Evolutionary conservation across 2,113 vertebrate species (phyloP).

Genomic region (Petrocephalus zakoni): DNA sequence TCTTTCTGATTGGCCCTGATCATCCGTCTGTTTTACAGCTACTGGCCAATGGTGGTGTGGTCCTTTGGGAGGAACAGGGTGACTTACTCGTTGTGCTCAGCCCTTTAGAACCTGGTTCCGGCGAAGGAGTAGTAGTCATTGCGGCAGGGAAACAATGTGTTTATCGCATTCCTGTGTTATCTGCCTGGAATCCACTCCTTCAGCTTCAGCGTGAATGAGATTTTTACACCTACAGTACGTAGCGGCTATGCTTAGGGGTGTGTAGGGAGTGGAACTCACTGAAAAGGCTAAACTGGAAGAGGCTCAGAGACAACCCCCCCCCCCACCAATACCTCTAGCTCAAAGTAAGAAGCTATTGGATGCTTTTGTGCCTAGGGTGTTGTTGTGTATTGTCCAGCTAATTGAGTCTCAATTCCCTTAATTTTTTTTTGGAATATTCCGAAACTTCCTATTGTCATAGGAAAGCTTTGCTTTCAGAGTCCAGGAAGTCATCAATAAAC

Average conservation of each 20-base stretch:
- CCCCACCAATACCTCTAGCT: constrained; percentile 35
- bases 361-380: constrained; percentile 17
- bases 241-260: not conserved
- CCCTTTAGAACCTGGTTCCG: not conserved
- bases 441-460: not conserved
- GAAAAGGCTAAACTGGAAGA: not conserved
- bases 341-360: constrained; percentile 21
- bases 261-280: not conserved
- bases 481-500: not conserved
- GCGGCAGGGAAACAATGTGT: not conserved
- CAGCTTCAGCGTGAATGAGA: not conserved
- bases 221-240: not conserved
- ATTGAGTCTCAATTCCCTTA: not conserved
- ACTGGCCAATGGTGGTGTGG: not conserved
- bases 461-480: not conserved
- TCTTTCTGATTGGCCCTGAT: not conserved
- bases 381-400: not conserved
- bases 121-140: not conserved
- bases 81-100: not conserved
- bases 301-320: constrained; percentile 27
- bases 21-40: not conserved
- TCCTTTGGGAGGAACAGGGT: not conserved
- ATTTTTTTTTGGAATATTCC: not conserved
- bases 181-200: not conserved
- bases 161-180: constrained; percentile 13